Evolutionary conservation across 2,797 vertebrate genomes (phyloP), one percentile per base, ranked within the genome.

Genomic region (Gallirallus australis): DNA sequence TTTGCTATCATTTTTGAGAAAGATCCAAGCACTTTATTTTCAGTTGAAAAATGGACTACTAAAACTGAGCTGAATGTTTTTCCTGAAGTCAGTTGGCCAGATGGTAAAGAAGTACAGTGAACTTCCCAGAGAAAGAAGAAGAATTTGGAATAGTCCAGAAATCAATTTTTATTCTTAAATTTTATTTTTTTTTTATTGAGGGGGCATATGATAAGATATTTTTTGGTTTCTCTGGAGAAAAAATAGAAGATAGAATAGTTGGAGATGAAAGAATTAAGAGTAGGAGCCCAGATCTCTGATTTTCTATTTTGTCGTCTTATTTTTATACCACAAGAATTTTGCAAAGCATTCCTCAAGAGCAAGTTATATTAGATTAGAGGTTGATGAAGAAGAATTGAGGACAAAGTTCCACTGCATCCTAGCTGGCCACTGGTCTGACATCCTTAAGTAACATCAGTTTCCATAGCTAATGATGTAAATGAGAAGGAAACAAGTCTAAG

Each of bases 281-380:
- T 17, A 78, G 76, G 50, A 93, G 82, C n/a, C 89, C 90, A 92
- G 68, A 78, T 78, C 57, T 72, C 69, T 92, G 94, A 92, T 96
- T 91, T 93, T 94, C 73, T 93, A 56, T 77, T 92, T 92, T 81
- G 57, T 48, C 16, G 64, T 35, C 73, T 79, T 79, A 69, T 39
- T 73, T 61, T 85, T 75, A 42, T 6, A 91, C 92, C 92, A 92
- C 95, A 97, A 84, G 79, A 93, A 95, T 92, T 96, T 83, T 81
- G 82, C 75, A 71, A 16, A 89, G 64, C 79, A 86, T 96, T 94
- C 82, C 79, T 94, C 71, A 91, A 91, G 82, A 92, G 69, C 57
- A 48, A 94, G 59, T 27, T 59, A 12, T 59, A 75, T 47, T 53
- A 73, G 89, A 85, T 94, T 42, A 45, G 82, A 86, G 64, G 21